Conservation (phyloP, 2,797 vertebrate species). For the Ataeniobius toweri region DNA sequence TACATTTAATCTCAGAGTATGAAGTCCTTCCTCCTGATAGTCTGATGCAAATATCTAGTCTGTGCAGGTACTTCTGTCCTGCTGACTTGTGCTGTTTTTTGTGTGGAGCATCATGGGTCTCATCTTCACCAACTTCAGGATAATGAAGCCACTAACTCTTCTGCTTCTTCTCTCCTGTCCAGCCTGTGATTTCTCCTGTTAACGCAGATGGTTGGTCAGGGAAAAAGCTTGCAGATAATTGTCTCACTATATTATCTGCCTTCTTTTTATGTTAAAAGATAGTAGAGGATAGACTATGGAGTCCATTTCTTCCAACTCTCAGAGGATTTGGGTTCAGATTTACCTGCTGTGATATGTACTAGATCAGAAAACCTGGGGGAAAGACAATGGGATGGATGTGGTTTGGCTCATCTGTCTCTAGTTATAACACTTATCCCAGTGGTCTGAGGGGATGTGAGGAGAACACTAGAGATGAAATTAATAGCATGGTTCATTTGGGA, state of each 20-base stretch:
- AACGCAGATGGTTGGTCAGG: neutral
- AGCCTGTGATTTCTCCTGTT: constrained; percentile 19
- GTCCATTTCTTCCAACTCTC: constrained; percentile 43
- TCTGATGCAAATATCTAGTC: constrained; percentile 27
- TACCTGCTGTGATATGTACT: neutral
- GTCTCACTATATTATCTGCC: neutral
- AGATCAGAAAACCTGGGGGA: constrained; percentile 40
- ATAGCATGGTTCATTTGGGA: neutral
- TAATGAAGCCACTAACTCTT: constrained; percentile 19
- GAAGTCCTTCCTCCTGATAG: constrained; percentile 2
- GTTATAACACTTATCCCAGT: neutral
- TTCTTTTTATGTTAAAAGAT: constrained; percentile 9
- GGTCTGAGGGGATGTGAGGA: neutral
- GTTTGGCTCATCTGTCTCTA: neutral
- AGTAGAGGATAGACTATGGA: constrained; percentile 26
- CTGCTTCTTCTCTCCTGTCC: constrained; percentile 27
- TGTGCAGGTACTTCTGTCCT: constrained; percentile 21
- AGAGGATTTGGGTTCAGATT: constrained; percentile 51
- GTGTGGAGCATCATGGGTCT: constrained; percentile 25
- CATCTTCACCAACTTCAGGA: constrained; percentile 9
- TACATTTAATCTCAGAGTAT: too few species aligned
- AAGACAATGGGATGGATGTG: constrained; percentile 17
- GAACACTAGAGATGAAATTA: constrained; percentile 5
- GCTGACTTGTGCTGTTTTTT: constrained; percentile 12
- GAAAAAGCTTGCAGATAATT: neutral